These are phyloP conservation scores for Lordiphosa stackelbergi DNA, from an alignment of 1,140 invertebrate genomes.

Conservation along the genomic window DNA sequence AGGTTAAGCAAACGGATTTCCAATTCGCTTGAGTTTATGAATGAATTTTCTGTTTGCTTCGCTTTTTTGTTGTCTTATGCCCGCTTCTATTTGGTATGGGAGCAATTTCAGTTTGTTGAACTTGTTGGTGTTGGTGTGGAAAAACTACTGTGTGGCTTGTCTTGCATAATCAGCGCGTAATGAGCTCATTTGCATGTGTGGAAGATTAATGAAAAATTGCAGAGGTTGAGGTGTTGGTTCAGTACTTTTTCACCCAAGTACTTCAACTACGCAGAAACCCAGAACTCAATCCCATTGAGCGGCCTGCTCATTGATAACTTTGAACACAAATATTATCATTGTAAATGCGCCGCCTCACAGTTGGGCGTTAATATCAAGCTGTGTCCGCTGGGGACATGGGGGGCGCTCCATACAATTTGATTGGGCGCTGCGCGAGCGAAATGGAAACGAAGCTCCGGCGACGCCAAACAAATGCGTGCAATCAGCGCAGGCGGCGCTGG, in stretches of 20 bases:
- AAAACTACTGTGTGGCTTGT: constrained; percentile 33
- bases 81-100: constrained; percentile 1
- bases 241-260: too few species aligned
- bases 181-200: constrained; percentile 64
- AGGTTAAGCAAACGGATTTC: constrained; percentile 69
- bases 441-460: constrained; percentile 1
- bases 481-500: constrained; percentile 76
- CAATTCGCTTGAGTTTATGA: constrained; percentile 69
- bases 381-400: constrained; percentile 29
- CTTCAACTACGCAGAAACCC: too few species aligned
- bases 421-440: constrained; percentile 23
- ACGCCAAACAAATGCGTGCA: constrained; percentile 73
- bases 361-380: constrained; percentile 74
- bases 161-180: constrained; percentile 66
- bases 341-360: constrained; percentile 75
- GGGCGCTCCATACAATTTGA: constrained; percentile 34
- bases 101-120: constrained; percentile 48
- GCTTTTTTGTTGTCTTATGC: constrained; percentile 6
- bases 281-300: constrained; percentile 10
- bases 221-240: too few species aligned
- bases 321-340: constrained; percentile 74
- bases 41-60: constrained; percentile 54
- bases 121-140: constrained; percentile 32
- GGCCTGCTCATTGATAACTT: constrained; percentile 68
- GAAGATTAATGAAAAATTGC: too few species aligned